Evolutionary conservation across 2,797 vertebrate genomes (phyloP), one percentile per base, ranked within the genome.

Genomic region (Smutsia gigantea): DNA sequence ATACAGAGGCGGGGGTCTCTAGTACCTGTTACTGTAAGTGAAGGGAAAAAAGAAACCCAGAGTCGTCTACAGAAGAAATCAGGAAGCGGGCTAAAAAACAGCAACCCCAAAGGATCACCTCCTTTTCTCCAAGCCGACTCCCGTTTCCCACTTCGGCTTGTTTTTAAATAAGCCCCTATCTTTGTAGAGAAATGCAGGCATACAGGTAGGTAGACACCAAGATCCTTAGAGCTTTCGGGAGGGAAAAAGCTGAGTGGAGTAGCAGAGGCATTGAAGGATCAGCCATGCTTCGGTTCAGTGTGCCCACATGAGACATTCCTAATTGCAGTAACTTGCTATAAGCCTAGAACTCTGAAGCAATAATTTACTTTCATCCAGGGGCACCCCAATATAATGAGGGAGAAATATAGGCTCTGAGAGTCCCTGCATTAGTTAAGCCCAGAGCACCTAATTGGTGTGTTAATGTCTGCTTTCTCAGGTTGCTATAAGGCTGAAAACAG

Each of bases 371-470:
- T 85, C 53, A 83, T 79, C 78, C 74, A 93, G 23, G 88, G 63
- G 66, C n/a, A 96, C 78, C 88, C 95, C 42, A 61, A 37, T 63
- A 75, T 72, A 90, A 92, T 81, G 88, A 94, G 66, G 91, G 64
- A 87, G 7, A 84, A 19, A 82, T 39, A 51, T 1, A 57, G 49
- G 21, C 93, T 81, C 87, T 34, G 72, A 93, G 83, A 94, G 83
- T 31, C 55, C 88, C 64, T 77, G 87, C 84, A 31, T 87, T 77
- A 59, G 68, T 87, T 46, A 66, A 93, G 83, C 53, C 69, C 63
- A 68, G 46, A 89, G 83, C 64, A 63, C 83, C 93, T 95, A 81
- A 97, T 77, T 94, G 94, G 90, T 79, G 90, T 97, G 95, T 95
- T 93, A 94, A 91, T 79, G 59, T 94, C 90, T 91, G 57, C 74